Evolutionary conservation across 2,797 vertebrate species (phyloP), one percentile per base, ranked within the genome.

Genomic region (Falco biarmicus): DNA sequence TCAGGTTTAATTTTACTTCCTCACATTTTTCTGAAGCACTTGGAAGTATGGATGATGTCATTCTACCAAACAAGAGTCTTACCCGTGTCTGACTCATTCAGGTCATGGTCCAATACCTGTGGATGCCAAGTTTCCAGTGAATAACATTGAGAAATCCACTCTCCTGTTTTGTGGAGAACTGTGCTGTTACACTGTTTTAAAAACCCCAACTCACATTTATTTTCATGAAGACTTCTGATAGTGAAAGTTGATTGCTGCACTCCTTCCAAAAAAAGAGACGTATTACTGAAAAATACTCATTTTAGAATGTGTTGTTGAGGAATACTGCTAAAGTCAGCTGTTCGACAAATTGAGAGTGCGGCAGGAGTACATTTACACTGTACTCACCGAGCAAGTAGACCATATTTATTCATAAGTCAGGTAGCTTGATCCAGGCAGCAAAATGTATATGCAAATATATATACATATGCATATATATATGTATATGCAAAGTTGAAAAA

Each of bases 281-380:
- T 2, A 0, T 68, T 56, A 68, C n/a, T 43, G 43, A 86, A 88
- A 70, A 4, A 34, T n/a, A 47, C 1, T 78, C 0, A 1, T 43
- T 68, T 91, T 50, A 73, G 17, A 68, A 41, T 17, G 7, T 5
- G 1, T 60, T 8, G 4, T 5, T 66, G 10, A 11, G 54, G 13
- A 86, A 61, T 37, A 37, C 37, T 37, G 37, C 37, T 37, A 37
- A 37, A 37, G 37, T 37, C 37, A 37, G 37, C 37, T 37, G 37
- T 37, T 37, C 37, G 37, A 37, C 37, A 37, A 37, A 37, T 37
- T 37, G 37, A 10, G 37, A 37, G 37, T 37, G 37, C 37, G 10
- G 37, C 37, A 37, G 37, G 37, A 37, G 37, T 37, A 37, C 37
- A 37, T 37, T 37, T 37, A 37, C 37, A 37, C 37, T 37, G 10